phyloP scores from a whole-genome alignment of 2,797 vertebrate species.

The Perodicticus potto region DNA sequence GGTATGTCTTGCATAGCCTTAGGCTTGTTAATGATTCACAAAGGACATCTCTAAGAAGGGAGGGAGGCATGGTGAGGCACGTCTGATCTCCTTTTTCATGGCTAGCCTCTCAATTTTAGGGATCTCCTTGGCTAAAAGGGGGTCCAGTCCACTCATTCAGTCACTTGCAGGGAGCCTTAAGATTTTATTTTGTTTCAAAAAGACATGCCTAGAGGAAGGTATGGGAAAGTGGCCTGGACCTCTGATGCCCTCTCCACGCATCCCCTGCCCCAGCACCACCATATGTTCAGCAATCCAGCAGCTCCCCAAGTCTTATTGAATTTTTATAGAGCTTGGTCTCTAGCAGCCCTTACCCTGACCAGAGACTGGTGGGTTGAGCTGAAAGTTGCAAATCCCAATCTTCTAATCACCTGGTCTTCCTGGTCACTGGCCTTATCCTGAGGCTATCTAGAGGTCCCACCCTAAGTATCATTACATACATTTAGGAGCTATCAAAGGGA shows the following conservation, averaged over 20 bases:
- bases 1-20: no score
- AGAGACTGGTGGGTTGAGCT: neutral
- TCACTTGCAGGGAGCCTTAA: no score
- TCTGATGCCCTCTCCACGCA: neutral
- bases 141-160: no score
- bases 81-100: no score
- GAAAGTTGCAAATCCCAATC: neutral
- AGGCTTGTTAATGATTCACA: no score
- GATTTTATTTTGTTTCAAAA: neutral
- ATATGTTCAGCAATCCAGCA: neutral
- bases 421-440: neutral
- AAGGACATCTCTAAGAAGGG: no score
- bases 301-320: neutral
- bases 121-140: no score
- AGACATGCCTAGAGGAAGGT: neutral
- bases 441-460: neutral
- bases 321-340: neutral
- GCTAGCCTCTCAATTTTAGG: no score
- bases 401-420: neutral
- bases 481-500: neutral
- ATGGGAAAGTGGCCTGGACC: fast-evolving
- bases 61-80: no score
- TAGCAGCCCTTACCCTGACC: neutral
- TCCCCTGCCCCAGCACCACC: no score
- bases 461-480: neutral